phyloP scores from a whole-genome alignment of 2,797 vertebrate species.

The Schizopygopsis malacanthus region DNA sequence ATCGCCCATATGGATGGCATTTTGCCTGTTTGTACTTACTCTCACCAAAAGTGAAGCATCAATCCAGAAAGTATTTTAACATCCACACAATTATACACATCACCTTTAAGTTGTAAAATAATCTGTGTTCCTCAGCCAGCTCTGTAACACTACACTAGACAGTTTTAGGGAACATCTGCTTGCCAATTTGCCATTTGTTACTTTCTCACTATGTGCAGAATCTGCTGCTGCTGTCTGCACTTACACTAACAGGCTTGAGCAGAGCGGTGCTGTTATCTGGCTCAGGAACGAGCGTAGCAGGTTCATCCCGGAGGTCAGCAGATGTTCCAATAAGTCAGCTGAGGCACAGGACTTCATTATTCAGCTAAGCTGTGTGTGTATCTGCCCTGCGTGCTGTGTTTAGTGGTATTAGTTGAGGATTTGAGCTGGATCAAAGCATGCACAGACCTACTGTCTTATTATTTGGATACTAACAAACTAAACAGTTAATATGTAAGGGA shows the following conservation, averaged over 20 bases:
- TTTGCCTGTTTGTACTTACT: background rate
- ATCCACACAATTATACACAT: background rate
- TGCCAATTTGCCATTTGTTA: slow-evolving; percentile 16
- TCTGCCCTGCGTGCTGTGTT: background rate
- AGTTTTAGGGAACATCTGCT: slow-evolving; percentile 40
- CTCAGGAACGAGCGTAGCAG: slow-evolving; percentile 11
- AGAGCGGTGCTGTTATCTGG: slow-evolving; percentile 1
- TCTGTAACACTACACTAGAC: background rate
- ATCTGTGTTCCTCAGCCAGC: background rate
- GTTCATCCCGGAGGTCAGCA: slow-evolving; percentile 42
- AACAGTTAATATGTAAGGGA: slow-evolving; percentile 7
- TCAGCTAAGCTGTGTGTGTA: slow-evolving; percentile 19
- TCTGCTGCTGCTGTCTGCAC: slow-evolving; percentile 21
- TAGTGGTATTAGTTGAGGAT: slow-evolving; percentile 29
- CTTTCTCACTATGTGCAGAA: slow-evolving; percentile 9
- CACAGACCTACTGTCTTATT: slow-evolving; percentile 3
- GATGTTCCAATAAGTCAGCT: slow-evolving; percentile 41
- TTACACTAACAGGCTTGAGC: slow-evolving; percentile 25
- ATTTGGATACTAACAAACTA: slow-evolving; percentile 15
- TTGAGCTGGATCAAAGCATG: slow-evolving; percentile 24
- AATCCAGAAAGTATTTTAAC: background rate
- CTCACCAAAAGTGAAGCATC: background rate
- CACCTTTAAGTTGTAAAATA: background rate
- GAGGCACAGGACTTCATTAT: slow-evolving; percentile 38
- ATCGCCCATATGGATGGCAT: background rate